Conservation (phyloP, 2,797 vertebrate species). For the Sebastes paucispinis region DNA sequence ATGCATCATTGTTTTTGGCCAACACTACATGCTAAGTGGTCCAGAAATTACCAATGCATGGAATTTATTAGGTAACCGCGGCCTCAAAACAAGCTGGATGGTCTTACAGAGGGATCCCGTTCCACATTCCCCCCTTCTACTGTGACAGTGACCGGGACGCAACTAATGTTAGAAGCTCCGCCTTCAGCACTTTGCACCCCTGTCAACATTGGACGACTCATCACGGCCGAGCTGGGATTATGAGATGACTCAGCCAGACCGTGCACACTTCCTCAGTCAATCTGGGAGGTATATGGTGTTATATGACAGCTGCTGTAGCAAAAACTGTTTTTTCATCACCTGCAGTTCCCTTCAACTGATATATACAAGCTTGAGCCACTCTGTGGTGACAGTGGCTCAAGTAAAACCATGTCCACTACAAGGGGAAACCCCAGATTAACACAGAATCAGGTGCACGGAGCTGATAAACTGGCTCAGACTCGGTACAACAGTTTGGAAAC, state of each 20-base stretch:
- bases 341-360: background rate
- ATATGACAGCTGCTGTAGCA: background rate
- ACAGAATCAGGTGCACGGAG: conserved; percentile 35
- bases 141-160: conserved; percentile 56
- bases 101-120: conserved; percentile 62
- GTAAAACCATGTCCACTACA: background rate
- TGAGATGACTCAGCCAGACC: conserved; percentile 45
- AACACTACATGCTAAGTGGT: background rate
- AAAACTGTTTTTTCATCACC: background rate
- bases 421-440: conserved; percentile 1
- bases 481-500: background rate
- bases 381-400: background rate
- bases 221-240: conserved; percentile 32
- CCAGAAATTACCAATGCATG: conserved; percentile 17
- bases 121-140: conserved; percentile 66
- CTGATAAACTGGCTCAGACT: conserved; percentile 56
- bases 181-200: conserved; percentile 70
- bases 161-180: conserved; percentile 77
- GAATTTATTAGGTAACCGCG: conserved; percentile 43
- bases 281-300: background rate
- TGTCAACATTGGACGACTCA: conserved; percentile 62
- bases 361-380: background rate
- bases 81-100: conserved; percentile 48
- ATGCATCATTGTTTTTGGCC: background rate
- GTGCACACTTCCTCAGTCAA: background rate